Evolutionary conservation across 2,797 vertebrate genomes (phyloP).

Genomic region (Monodelphis domestica): DNA sequence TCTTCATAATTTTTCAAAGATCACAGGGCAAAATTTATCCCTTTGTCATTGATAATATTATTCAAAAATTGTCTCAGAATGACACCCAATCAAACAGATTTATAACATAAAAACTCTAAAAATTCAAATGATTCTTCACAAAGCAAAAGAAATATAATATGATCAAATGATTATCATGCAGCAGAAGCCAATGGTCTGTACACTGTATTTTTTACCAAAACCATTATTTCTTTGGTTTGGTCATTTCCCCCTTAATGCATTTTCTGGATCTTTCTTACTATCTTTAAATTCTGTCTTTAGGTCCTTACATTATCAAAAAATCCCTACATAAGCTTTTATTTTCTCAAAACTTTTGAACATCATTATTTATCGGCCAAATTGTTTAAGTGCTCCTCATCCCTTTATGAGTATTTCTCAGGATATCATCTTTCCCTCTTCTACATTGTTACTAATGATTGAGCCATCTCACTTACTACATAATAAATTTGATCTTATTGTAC

Average conservation of each 20-base stretch:
- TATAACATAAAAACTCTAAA: background rate
- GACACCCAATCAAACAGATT: background rate
- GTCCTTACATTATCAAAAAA: background rate
- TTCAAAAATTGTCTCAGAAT: background rate
- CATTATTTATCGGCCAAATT: background rate
- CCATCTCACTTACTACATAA: background rate
- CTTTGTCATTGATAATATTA: background rate
- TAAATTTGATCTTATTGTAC: background rate
- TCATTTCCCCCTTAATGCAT: background rate
- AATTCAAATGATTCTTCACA: background rate
- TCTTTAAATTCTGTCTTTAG: background rate
- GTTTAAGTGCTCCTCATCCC: background rate
- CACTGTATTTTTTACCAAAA: background rate
- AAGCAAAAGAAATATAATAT: background rate
- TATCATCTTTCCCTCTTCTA: background rate
- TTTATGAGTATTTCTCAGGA: background rate
- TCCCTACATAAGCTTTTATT: background rate
- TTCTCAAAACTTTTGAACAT: background rate
- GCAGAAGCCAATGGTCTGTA: background rate
- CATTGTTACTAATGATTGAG: background rate
- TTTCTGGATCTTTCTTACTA: background rate
- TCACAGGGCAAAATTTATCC: background rate
- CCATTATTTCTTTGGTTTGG: background rate
- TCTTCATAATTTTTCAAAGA: background rate
- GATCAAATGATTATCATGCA: background rate